These are phyloP conservation scores for Apolygus lucorum DNA, from an alignment of 1,140 invertebrate species.

Conservation along the genomic window DNA sequence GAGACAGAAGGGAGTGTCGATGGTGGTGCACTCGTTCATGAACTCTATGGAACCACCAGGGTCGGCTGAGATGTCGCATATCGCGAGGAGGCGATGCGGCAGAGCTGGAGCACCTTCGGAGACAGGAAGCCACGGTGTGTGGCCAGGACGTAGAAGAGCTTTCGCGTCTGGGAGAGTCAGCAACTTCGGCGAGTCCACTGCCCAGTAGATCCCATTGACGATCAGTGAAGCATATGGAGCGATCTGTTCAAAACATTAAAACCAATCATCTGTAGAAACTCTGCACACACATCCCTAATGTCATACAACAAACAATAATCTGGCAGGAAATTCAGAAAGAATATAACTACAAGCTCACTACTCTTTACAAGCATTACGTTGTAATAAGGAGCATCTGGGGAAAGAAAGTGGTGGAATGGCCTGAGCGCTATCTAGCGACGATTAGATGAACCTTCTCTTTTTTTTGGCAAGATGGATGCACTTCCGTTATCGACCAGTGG, in stretches of 20 bases:
- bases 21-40: constrained; percentile 99
- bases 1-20: constrained; percentile 96
- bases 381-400: too few species aligned
- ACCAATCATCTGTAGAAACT: too few species aligned
- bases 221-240: constrained; percentile 96
- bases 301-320: too few species aligned
- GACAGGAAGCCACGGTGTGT: constrained; percentile 86
- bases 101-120: constrained; percentile 67
- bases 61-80: constrained; percentile 98
- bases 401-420: too few species aligned
- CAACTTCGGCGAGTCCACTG: constrained; percentile 88
- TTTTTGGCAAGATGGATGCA: too few species aligned
- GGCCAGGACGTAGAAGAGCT: constrained; percentile 72
- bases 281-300: too few species aligned
- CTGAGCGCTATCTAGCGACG: too few species aligned
- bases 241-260: constrained; percentile 56
- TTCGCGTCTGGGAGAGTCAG: constrained; percentile 98
- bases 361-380: too few species aligned
- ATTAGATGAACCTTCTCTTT: too few species aligned
- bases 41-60: constrained; percentile 99
- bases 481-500: too few species aligned
- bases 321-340: too few species aligned
- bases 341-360: too few species aligned
- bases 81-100: constrained; percentile 81
- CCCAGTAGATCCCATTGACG: constrained; percentile 98